phyloP scores from a whole-genome alignment of 2,797 vertebrate species.

The Oceanodroma leucorhoa region DNA sequence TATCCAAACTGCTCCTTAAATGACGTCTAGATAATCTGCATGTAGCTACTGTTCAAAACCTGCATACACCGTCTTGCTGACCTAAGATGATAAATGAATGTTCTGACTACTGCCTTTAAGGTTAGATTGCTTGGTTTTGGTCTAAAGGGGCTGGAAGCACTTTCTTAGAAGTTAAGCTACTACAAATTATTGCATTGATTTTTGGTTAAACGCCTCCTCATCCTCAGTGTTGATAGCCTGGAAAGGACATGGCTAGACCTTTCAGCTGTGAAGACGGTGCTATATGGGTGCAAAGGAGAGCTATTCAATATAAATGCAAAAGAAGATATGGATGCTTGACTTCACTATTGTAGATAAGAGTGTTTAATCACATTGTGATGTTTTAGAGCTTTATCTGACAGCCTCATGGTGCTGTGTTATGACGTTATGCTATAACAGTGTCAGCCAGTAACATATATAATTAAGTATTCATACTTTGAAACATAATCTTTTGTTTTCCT shows the following conservation, averaged over 20 bases:
- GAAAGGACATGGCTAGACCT: neutral
- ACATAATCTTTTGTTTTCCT: conserved; percentile 29
- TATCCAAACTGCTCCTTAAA: neutral
- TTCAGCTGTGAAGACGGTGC: neutral
- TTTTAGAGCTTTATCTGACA: neutral
- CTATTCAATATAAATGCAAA: neutral
- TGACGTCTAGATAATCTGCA: neutral
- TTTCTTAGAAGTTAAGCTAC: neutral
- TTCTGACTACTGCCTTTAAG: neutral
- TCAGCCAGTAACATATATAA: neutral
- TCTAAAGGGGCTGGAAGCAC: neutral
- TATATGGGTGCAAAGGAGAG: neutral
- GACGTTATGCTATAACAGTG: neutral
- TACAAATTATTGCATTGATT: neutral
- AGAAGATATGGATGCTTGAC: neutral
- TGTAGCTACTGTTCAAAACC: neutral
- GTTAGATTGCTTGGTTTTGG: neutral
- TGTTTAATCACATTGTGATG: neutral
- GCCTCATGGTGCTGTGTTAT: neutral
- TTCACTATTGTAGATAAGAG: neutral
- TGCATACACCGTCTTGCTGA: neutral
- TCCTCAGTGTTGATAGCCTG: neutral
- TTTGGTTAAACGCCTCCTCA: neutral
- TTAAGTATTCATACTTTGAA: conserved; percentile 35
- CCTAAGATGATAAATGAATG: neutral